Percentiles rank a stretch among this genome's conserved stretches.
Conservation (phyloP, 1,140 invertebrate genomes). For the Manduca sexta region DNA sequence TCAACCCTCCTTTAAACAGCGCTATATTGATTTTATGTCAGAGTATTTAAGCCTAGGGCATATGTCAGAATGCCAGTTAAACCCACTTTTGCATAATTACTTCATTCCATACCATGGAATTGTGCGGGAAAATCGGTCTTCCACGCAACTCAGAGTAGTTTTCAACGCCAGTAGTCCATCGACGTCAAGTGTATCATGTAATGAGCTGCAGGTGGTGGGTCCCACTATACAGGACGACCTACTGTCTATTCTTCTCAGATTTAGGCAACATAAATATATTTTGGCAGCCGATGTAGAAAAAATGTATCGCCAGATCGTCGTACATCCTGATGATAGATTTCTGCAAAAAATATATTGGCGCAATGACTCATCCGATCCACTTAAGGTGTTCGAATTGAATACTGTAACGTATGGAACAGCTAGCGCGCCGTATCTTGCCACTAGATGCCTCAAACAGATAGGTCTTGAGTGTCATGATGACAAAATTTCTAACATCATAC, state of each 20-base stretch:
- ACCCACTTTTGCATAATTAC: too few species aligned
- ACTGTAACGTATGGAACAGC: constrained; percentile 9
- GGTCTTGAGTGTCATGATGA: constrained; percentile 13
- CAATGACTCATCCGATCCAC: not conserved
- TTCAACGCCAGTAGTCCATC: too few species aligned
- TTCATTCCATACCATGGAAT: too few species aligned
- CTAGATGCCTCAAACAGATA: constrained; percentile 15
- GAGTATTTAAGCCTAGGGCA: constrained; percentile 15
- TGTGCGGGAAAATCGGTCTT: too few species aligned
- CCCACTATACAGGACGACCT: constrained; percentile 3
- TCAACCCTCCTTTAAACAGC: constrained; percentile 5
- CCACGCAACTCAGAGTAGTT: too few species aligned
- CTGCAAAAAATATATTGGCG: constrained; percentile 2
- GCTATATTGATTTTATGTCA: constrained; percentile 20
- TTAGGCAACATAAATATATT: constrained; percentile 6
- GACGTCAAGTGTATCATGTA: not conserved
- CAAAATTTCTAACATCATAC: constrained; percentile 21
- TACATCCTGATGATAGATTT: constrained; percentile 13
- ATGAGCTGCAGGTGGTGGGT: constrained; percentile 1
- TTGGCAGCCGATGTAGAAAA: constrained; percentile 18
- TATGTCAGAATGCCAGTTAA: constrained; percentile 6
- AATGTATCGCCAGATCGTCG: constrained; percentile 54
- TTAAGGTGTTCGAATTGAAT: not conserved
- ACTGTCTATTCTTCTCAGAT: not conserved
- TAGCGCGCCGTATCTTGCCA: constrained; percentile 19